Conservation (phyloP, 2,113 vertebrate genomes). For the Oenanthe melanoleuca region DNA sequence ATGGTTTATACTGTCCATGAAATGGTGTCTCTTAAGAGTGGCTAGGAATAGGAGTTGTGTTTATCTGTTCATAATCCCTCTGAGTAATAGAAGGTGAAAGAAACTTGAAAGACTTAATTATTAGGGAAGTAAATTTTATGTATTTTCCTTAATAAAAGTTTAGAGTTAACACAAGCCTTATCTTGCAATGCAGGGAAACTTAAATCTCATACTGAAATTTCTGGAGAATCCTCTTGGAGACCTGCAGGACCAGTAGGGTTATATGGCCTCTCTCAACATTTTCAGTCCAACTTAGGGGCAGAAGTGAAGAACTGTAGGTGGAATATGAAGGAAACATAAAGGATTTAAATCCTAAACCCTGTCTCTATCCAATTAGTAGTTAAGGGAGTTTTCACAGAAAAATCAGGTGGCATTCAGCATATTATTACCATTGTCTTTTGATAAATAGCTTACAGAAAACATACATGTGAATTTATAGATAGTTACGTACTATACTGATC, state of each 20-base stretch:
- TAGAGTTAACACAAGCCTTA: not conserved
- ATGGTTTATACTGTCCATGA: not conserved
- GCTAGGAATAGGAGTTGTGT: not conserved
- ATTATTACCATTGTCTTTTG: not conserved
- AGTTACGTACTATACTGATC: not conserved
- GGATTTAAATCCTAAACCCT: not conserved
- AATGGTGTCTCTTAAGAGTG: not conserved
- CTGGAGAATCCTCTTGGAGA: not conserved
- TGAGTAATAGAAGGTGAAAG: not conserved
- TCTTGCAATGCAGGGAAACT: accelerated
- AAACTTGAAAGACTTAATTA: not conserved
- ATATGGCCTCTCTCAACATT: not conserved
- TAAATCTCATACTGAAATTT: not conserved
- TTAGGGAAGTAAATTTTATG: not conserved
- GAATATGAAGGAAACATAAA: not conserved
- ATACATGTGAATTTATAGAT: accelerated
- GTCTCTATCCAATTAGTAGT: not conserved
- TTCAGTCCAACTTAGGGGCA: not conserved
- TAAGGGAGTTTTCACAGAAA: not conserved
- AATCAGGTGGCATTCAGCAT: not conserved
- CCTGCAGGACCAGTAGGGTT: accelerated
- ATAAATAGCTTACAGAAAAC: not conserved
- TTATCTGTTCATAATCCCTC: not conserved
- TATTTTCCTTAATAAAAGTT: not conserved
- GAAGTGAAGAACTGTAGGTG: not conserved